A percentile compares a stretch with the other conserved stretches of the same genome.
Conservation (phyloP, 1,140 invertebrate species). For the Lordiphosa clarofinis region DNA sequence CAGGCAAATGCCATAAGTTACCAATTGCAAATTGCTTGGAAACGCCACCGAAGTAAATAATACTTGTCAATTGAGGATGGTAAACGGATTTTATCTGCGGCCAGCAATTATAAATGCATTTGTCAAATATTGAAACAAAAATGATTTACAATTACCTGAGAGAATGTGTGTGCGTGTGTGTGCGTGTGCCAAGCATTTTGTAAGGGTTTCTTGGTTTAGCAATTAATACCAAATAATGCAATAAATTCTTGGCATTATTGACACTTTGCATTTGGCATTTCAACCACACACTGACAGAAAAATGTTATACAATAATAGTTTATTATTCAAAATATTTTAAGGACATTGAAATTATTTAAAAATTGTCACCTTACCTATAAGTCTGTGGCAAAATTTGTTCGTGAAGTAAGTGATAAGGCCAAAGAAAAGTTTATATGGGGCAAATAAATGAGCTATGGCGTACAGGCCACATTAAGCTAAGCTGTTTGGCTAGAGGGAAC, state of each 20-base stretch:
- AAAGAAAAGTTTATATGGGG: no score
- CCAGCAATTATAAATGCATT: slow-evolving; percentile 72
- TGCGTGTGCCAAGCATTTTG: slow-evolving; percentile 15
- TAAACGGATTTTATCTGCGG: slow-evolving; percentile 47
- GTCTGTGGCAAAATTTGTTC: no score
- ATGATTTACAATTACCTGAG: slow-evolving; percentile 23
- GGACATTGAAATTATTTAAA: no score
- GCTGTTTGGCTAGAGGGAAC: no score
- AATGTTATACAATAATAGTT: no score
- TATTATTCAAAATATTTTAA: no score
- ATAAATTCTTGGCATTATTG: slow-evolving; percentile 32
- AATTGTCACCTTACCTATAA: no score
- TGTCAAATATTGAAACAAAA: slow-evolving; percentile 59
- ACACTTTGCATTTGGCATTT: slow-evolving; percentile 2
- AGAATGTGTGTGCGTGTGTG: not conserved
- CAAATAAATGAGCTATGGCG: no score
- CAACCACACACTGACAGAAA: no score
- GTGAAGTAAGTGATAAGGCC: no score
- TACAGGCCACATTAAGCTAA: no score
- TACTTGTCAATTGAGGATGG: slow-evolving; percentile 1
- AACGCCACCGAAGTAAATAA: slow-evolving; percentile 16
- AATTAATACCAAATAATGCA: slow-evolving; percentile 52
- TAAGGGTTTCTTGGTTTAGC: slow-evolving; percentile 41
- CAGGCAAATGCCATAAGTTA: slow-evolving; percentile 39
- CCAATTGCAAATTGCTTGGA: slow-evolving; percentile 52